Evolutionary conservation across 2,113 vertebrate species (phyloP).

Genomic region (Dicerorhinus sumatrensis): DNA sequence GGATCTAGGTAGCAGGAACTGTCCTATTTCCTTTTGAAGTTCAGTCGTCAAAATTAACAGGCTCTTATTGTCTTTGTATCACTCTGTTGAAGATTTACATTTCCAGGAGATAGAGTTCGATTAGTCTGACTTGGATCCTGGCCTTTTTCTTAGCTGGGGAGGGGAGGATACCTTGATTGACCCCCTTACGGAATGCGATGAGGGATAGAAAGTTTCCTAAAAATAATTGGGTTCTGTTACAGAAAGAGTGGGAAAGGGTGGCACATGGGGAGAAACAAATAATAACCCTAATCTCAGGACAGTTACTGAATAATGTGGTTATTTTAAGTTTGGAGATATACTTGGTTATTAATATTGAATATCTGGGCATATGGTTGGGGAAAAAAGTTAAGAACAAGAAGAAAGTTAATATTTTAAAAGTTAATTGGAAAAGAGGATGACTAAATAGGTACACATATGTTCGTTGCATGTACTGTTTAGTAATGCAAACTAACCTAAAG

Average conservation of each 20-base stretch:
- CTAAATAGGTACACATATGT: neutral
- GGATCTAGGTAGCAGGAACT: neutral
- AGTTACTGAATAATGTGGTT: neutral
- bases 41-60: neutral
- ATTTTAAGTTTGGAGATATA: conserved; percentile 25
- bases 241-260: neutral
- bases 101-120: neutral
- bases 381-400: neutral
- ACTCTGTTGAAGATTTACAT: neutral
- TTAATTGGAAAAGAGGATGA: neutral
- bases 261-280: neutral
- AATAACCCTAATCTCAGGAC: neutral
- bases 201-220: neutral
- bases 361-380: neutral
- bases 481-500: neutral
- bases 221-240: conserved; percentile 41
- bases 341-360: conserved; percentile 45
- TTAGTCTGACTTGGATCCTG: neutral
- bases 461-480: neutral
- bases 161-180: neutral
- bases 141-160: neutral
- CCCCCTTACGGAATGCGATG: neutral
- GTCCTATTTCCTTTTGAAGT: neutral
- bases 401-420: neutral
- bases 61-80: neutral